Evolutionary conservation across 2,797 vertebrate genomes (phyloP).

Genomic region (Thalassophryne amazonica): DNA sequence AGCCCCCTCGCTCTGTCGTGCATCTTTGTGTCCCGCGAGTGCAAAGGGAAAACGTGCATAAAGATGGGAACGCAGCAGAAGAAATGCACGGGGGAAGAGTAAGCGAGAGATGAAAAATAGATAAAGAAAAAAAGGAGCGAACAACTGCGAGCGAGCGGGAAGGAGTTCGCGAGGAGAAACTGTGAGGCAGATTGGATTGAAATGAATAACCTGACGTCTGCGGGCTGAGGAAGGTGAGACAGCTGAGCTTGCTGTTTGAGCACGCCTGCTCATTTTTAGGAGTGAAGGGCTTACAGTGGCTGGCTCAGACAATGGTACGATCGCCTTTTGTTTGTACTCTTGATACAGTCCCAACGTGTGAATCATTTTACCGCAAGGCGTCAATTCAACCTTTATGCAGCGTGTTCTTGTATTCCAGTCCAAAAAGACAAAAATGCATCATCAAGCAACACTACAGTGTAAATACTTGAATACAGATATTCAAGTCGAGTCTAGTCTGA

Average conservation of each 20-base stretch:
- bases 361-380: constrained; percentile 30
- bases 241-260: constrained; percentile 45
- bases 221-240: constrained; percentile 20
- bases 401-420: constrained; percentile 5
- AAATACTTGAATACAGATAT: too few relatives aligned
- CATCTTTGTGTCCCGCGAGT: constrained; percentile 4
- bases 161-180: constrained; percentile 9
- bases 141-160: not conserved
- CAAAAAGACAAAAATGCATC: constrained; percentile 24
- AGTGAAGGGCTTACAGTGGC: constrained; percentile 31
- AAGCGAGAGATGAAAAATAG: constrained; percentile 3
- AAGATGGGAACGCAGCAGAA: constrained; percentile 20
- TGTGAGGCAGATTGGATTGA: constrained; percentile 15
- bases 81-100: not conserved
- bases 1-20: constrained; percentile 39
- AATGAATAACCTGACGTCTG: constrained; percentile 29
- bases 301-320: constrained; percentile 36
- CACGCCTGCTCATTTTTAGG: constrained; percentile 19
- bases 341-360: constrained; percentile 30
- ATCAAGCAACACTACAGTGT: not conserved
- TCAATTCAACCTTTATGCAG: constrained; percentile 32
- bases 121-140: constrained; percentile 6
- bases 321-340: constrained; percentile 36
- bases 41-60: constrained; percentile 16
- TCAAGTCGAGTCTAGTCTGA: too few relatives aligned